phyloP scores from a whole-genome alignment of 35 echinoderm and acorn worm species.

The Chiridota heheva region DNA sequence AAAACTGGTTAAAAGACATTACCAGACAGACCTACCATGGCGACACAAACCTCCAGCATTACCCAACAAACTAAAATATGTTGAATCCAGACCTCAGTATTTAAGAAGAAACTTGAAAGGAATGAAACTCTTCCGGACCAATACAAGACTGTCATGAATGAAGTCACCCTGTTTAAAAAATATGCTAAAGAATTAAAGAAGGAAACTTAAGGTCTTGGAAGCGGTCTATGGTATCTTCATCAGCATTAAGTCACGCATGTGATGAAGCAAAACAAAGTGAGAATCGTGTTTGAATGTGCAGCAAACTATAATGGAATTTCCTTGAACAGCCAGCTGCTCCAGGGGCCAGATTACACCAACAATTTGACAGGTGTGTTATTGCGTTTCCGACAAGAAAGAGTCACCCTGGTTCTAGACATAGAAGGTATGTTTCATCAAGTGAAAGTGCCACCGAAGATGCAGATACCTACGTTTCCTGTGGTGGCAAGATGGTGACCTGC shows the following conservation, averaged over 20 bases:
- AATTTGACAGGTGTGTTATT: constrained; percentile 32
- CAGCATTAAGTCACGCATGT: constrained; percentile 20
- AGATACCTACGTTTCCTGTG: constrained; percentile 38
- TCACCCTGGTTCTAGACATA: constrained; percentile 21
- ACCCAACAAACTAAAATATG: neutral
- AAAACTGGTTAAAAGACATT: neutral
- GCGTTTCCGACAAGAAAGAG: constrained; percentile 28
- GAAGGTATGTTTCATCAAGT: constrained; percentile 65
- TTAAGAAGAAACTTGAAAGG: neutral
- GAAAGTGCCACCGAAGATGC: constrained; percentile 2
- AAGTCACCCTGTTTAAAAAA: too few species aligned
- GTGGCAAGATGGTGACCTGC: constrained; percentile 44
- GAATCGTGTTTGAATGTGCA: constrained; percentile 18
- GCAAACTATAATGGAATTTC: constrained; percentile 1
- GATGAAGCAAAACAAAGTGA: constrained; percentile 13
- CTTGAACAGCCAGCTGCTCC: constrained; percentile 45
- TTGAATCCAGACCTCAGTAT: neutral
- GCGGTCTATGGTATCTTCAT: constrained; percentile 26
- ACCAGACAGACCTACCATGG: neutral
- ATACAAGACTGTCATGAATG: constrained; percentile 9
- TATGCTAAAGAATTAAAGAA: neutral
- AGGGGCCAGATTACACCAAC: constrained; percentile 45
- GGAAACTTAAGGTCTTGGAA: neutral
- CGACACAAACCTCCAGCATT: neutral
- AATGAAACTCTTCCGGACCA: constrained; percentile 2